These are phyloP conservation scores for Calcarius lapponicus DNA, from an alignment of 2,797 vertebrate species.

Conservation along the genomic window DNA sequence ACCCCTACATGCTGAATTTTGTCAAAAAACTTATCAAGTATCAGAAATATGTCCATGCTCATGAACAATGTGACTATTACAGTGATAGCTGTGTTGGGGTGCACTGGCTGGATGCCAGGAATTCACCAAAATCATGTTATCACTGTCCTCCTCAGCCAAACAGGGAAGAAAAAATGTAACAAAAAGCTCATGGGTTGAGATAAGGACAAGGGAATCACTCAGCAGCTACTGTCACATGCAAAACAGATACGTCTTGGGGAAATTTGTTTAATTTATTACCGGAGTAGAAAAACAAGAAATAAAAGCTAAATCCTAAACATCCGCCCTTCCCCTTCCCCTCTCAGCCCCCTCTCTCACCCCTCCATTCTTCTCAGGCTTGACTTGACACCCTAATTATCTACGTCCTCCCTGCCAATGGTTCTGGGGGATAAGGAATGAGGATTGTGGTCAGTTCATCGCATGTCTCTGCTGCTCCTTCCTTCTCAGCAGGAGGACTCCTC, in stretches of 20 bases:
- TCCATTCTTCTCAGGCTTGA: background rate
- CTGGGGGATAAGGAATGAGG: background rate
- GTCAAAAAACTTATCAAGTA: background rate
- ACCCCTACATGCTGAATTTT: background rate
- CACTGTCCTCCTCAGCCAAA: background rate
- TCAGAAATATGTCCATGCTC: background rate
- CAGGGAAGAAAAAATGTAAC: background rate
- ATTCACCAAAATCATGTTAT: background rate
- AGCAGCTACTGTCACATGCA: background rate
- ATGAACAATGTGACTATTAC: background rate
- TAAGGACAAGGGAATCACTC: background rate
- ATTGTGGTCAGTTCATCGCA: background rate
- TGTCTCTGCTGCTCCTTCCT: background rate
- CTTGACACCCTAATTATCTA: background rate
- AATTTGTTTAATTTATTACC: background rate
- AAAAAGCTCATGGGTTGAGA: background rate
- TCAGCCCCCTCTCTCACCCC: rapidly evolving
- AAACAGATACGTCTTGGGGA: background rate
- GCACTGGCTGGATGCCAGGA: background rate
- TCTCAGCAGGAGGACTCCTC: background rate
- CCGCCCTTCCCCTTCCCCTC: background rate
- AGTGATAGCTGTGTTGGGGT: background rate
- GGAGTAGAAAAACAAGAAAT: background rate
- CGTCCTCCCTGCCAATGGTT: background rate
- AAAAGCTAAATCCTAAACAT: background rate